Evolutionary conservation across 2,888 invertebrate genomes (phyloP), one percentile per base, ranked within the genome.

Genomic region (Caradrina kadenii): DNA sequence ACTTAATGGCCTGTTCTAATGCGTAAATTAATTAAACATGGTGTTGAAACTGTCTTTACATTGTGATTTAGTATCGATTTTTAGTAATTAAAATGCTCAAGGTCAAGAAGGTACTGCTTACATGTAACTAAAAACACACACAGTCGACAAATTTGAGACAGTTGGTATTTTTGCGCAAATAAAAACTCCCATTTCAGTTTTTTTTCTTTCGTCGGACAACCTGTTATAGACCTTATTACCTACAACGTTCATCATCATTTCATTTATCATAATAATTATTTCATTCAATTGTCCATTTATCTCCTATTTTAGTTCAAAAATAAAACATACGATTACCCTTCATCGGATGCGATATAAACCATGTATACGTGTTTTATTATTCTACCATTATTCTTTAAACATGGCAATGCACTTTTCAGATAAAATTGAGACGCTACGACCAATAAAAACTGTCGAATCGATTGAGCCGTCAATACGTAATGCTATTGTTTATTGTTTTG

Each of bases 391-490:
- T 91, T 90, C 84, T 61, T 65, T 71, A 82, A 88, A 94, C 94
- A 94, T 84, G 90, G 90, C 89, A 89, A 87, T 91, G 94, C 94
- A 94, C 94, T 93, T 88, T 85, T 84, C 85, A 86, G 87, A 92
- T 90, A 88, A 89, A 89, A 87, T 84, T 85, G 82, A 87, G 82
- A 80, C 72, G 76, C 58, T 63, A 77, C 19, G 26, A 67, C 87
- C 91, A 90, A 93, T 93, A 93, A 93, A 93, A 92, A 85, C 84
- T 89, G 91, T 87, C 82, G 87, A 82, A 88, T 86, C 90, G 89
- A 90, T 92, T 89, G 90, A 89, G 77, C 84, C 84, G 74, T 84
- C 83, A 80, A 84, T 83, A 80, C 76, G 79, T 83, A 80, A 83
- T 80, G 61, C 80, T 69, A 68, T 71, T 76, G 80, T 83, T 84